These are phyloP conservation scores for Drosophila kurseongensis DNA, from an alignment of 1,140 invertebrate genomes.

Conservation along the genomic window DNA sequence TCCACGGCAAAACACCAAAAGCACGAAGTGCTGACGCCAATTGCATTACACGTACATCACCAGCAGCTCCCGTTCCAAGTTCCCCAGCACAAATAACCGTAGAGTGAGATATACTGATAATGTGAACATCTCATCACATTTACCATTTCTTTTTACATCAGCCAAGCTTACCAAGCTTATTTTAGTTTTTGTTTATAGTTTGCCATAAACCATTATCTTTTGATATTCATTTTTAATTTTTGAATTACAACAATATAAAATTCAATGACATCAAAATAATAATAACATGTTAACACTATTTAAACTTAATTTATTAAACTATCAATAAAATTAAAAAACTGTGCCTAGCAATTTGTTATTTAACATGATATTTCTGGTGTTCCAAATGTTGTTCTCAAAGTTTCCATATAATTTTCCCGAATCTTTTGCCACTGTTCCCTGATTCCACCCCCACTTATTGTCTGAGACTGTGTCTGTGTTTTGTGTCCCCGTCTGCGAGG, in stretches of 20 bases:
- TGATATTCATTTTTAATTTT: too few species aligned
- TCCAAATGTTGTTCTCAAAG: too few species aligned
- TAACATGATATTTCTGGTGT: background rate
- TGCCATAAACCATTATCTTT: too few species aligned
- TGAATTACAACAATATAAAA: too few species aligned
- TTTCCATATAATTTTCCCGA: background rate
- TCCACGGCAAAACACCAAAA: slow-evolving; percentile 11
- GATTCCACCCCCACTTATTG: background rate
- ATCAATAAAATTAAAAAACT: too few species aligned
- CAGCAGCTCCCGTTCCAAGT: background rate
- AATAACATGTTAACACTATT: too few species aligned
- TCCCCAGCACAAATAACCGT: background rate
- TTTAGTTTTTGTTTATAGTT: too few species aligned
- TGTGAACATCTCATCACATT: background rate
- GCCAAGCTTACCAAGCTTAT: too few species aligned
- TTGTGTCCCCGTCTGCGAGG: slow-evolving; percentile 11
- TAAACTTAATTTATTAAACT: too few species aligned
- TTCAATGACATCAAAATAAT: too few species aligned
- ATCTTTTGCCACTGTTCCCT: slow-evolving; percentile 22
- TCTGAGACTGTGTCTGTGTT: slow-evolving; percentile 22
- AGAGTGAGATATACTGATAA: background rate
- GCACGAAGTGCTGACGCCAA: slow-evolving; percentile 24
- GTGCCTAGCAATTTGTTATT: background rate
- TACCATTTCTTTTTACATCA: too few species aligned
- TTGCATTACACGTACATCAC: slow-evolving; percentile 32